Evolutionary conservation across 2,797 vertebrate genomes (phyloP).

Genomic region (Petrocephalus sullivani): DNA sequence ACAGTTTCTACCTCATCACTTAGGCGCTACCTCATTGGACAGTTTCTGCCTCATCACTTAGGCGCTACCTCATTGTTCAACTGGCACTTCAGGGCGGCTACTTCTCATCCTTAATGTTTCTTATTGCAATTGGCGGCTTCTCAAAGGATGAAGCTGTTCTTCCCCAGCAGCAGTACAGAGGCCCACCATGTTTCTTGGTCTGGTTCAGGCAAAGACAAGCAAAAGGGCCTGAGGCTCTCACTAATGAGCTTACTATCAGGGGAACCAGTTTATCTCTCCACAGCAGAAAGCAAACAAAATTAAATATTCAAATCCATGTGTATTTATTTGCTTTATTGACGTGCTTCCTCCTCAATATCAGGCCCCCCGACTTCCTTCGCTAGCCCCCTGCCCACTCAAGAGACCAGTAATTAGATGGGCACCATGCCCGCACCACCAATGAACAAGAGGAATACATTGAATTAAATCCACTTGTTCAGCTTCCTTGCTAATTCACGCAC

Average conservation of each 20-base stretch:
- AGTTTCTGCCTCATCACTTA: neutral
- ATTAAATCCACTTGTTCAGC: neutral
- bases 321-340: slow-evolving; percentile 29
- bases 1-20: neutral
- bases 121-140: neutral
- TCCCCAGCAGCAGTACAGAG: neutral
- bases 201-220: slow-evolving; percentile 3
- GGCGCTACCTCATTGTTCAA: neutral
- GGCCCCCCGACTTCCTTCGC: slow-evolving; percentile 6
- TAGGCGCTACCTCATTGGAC: neutral
- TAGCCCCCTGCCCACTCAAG: slow-evolving; percentile 13
- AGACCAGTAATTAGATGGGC: slow-evolving; percentile 22
- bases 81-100: neutral
- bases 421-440: neutral
- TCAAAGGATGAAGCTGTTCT: neutral
- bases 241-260: slow-evolving; percentile 26
- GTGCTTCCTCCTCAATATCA: slow-evolving; percentile 18
- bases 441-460: slow-evolving; percentile 12
- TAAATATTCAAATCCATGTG: slow-evolving; percentile 31
- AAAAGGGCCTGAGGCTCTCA: neutral
- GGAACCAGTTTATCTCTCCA: slow-evolving; percentile 13
- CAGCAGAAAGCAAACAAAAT: slow-evolving; percentile 28
- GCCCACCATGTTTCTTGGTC: neutral
- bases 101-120: neutral
- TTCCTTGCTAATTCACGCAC: neutral